Evolutionary conservation across 2,113 vertebrate genomes (phyloP), one percentile per base, ranked within the genome.

Genomic region (Tachuris rubrigastra): DNA sequence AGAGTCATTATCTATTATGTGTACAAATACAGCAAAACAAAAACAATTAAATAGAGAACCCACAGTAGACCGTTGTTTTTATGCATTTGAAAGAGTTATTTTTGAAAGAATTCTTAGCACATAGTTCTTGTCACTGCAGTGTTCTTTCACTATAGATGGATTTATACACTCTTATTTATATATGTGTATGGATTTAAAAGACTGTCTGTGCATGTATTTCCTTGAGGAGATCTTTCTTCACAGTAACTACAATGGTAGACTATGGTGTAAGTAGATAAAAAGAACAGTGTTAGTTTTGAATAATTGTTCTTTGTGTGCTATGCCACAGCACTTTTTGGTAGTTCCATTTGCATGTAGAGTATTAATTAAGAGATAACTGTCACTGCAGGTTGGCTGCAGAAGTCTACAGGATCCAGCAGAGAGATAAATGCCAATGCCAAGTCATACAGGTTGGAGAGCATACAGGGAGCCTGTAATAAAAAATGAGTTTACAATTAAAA

Each of bases 291-390:
- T 60, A 27, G 74, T 96, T 96, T 94, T 95, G 97, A 98, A 90
- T 97, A 95, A 93, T 86, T 37, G 6, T 94, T 95, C 81, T 96
- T 96, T 93, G 49, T 96, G 88, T 83, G 87, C 88, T 95, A 49
- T 77, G 60, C 84, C 87, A 49, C 53, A 91, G 42, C 78, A 75
- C 88, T 92, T 98, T 96, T 94, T 93, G 87, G 91, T 96, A 75
- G 89, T 60, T 67, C 90, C 92, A 39, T 98, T 97, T 98, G 97
- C 97, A 96, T 97, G 96, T 97, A 87, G 97, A 94, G 96, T 97
- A 98, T 98, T 98, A 98, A 98, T 98, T 98, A 98, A 98, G 98
- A 97, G 96, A 97, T 97, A 98, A 97, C 98, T 98, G 97, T 98
- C 98, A 78, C 98, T 97, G 91, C 97, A 97, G 98, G 98, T 97